Percentiles rank a stretch among this genome's conserved stretches.
Evolutionary conservation across 37 sponge, comb jelly and placozoan species (phyloP).

Genomic region (Bolinopsis microptera): DNA sequence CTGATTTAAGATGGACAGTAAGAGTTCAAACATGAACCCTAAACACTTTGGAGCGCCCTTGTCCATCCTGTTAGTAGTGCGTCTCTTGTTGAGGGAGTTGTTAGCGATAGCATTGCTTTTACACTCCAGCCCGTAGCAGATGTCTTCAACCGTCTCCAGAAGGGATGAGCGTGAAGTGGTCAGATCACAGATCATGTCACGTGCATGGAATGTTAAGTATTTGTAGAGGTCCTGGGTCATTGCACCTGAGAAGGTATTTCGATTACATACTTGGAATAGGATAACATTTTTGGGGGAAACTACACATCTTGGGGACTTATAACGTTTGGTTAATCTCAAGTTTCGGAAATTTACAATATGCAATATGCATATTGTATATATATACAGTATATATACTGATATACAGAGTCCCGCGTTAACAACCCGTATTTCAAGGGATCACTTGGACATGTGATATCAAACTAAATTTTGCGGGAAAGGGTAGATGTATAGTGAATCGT

Average conservation of each 20-base stretch:
- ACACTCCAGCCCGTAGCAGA: neutral
- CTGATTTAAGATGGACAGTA: constrained; percentile 3
- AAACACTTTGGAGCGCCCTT: constrained; percentile 53
- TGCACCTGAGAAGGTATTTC: constrained; percentile 12
- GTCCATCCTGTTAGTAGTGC: neutral
- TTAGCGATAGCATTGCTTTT: neutral
- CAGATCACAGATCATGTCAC: constrained; percentile 46
- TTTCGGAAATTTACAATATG: too few relatives aligned
- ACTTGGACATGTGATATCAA: too few relatives aligned
- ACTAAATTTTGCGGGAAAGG: too few relatives aligned
- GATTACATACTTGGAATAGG: neutral
- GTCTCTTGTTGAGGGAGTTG: neutral
- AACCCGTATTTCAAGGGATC: too few relatives aligned
- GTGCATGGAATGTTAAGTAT: constrained; percentile 11
- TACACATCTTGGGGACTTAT: too few relatives aligned
- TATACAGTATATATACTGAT: too few relatives aligned
- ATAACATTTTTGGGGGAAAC: too few relatives aligned
- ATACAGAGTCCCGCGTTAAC: too few relatives aligned
- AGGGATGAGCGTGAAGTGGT: constrained; percentile 35
- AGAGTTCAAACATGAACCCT: constrained; percentile 45
- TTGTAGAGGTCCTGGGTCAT: constrained; percentile 28
- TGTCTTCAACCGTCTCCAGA: neutral
- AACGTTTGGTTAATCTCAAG: too few relatives aligned
- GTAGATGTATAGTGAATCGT: too few relatives aligned
- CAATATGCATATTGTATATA: too few relatives aligned